These are phyloP conservation scores for Luscinia megarhynchos DNA, from an alignment of 2,797 vertebrate genomes.

Conservation along the genomic window DNA sequence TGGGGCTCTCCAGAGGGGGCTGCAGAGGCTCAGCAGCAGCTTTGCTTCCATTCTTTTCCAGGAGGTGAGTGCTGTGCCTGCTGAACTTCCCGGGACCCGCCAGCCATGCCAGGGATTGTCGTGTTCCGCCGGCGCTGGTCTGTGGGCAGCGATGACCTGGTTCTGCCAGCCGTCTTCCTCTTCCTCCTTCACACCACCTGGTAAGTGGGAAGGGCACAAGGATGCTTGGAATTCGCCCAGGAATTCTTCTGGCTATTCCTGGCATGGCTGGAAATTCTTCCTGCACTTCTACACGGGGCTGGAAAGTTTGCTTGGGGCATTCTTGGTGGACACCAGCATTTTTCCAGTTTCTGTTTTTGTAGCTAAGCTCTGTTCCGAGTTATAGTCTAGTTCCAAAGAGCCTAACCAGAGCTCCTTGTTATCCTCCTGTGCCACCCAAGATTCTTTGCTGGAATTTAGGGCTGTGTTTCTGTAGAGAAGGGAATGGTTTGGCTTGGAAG, in stretches of 20 bases:
- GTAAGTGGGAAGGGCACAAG: conserved; percentile 79
- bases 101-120: conserved; percentile 97
- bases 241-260: neutral
- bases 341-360: neutral
- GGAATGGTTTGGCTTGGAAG: neutral
- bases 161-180: conserved; percentile 97
- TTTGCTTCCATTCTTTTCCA: conserved; percentile 11
- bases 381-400: neutral
- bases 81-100: conserved; percentile 70
- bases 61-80: conserved; percentile 74
- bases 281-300: accelerated
- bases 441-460: neutral
- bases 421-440: neutral
- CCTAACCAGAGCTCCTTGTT: neutral
- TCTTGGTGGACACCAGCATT: neutral
- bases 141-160: conserved; percentile 99
- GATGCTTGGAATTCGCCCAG: neutral
- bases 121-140: conserved; percentile 99
- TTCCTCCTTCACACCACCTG: conserved; percentile 97
- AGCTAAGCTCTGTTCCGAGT: neutral
- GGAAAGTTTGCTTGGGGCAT: neutral
- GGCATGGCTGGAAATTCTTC: neutral
- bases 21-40: neutral
- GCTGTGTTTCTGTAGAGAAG: neutral
- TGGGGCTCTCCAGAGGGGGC: neutral